Evolutionary conservation across 2,797 vertebrate genomes (phyloP).

Genomic region (Peromyscus eremicus): DNA sequence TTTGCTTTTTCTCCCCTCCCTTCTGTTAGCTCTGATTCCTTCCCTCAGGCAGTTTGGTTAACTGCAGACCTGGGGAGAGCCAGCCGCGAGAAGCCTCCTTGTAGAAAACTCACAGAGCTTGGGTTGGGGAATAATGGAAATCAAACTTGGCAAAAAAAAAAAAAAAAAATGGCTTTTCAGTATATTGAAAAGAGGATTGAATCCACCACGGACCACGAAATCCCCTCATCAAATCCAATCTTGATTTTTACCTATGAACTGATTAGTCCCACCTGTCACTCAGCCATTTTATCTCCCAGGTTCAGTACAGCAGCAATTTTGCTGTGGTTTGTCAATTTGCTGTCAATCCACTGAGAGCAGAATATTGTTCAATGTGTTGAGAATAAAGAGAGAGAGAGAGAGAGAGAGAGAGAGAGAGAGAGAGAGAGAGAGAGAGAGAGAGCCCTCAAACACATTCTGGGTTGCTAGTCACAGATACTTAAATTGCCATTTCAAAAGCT

Average conservation of each 20-base stretch:
- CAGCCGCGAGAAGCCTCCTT: background rate
- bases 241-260: conserved; percentile 82
- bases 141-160: conserved; percentile 64
- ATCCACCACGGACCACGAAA: conserved; percentile 80
- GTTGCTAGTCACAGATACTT: conserved; percentile 48
- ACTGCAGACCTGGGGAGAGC: conserved; percentile 8
- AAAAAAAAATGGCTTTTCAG: conserved; percentile 71
- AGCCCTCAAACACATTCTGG: conserved; percentile 24
- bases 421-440: background rate
- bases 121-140: conserved; percentile 74
- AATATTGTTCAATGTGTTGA: conserved; percentile 63
- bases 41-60: conserved; percentile 45
- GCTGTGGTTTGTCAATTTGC: conserved; percentile 73
- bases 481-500: conserved; percentile 7
- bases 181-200: conserved; percentile 85
- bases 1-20: conserved; percentile 62
- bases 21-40: conserved; percentile 54
- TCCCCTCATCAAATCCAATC: conserved; percentile 84
- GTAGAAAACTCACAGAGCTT: conserved; percentile 57
- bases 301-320: conserved; percentile 74
- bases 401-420: too few species aligned
- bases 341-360: conserved; percentile 63
- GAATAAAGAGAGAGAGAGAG: background rate
- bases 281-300: conserved; percentile 78
- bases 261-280: conserved; percentile 83